Conservation (phyloP, 2,797 vertebrate species). For the Liasis olivaceus region DNA sequence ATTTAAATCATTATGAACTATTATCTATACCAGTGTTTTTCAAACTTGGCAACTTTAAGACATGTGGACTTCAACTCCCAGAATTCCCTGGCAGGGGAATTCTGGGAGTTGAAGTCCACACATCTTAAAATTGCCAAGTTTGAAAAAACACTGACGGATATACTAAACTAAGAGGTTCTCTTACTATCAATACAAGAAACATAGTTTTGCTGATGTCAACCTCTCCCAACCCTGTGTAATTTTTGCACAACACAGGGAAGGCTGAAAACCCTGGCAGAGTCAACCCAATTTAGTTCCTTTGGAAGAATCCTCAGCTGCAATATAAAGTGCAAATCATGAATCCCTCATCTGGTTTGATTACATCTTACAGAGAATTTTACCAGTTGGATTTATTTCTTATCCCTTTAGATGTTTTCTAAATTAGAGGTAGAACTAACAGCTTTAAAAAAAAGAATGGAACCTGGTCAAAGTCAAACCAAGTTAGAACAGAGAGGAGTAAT, state of each 20-base stretch:
- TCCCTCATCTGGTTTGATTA: not conserved
- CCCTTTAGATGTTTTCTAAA: not conserved
- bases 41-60: not conserved
- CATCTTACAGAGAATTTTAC: not conserved
- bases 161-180: not conserved
- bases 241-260: not conserved
- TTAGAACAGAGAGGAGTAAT: not conserved
- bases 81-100: not conserved
- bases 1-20: not conserved
- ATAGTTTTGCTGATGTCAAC: not conserved
- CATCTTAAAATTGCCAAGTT: not conserved
- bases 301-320: not conserved
- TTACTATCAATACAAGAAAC: not conserved
- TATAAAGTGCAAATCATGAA: not conserved
- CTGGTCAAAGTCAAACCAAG: not conserved
- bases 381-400: not conserved
- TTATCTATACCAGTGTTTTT: not conserved
- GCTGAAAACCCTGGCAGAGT: not conserved
- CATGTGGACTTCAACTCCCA: not conserved
- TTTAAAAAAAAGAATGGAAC: not conserved
- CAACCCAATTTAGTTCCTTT: not conserved
- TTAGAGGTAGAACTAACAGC: not conserved
- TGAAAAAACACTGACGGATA: not conserved
- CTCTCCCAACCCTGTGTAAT: not conserved
- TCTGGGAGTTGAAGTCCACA: not conserved